Evolutionary conservation across 1,140 invertebrate genomes (phyloP).

Genomic region (Drusus annulatus): DNA sequence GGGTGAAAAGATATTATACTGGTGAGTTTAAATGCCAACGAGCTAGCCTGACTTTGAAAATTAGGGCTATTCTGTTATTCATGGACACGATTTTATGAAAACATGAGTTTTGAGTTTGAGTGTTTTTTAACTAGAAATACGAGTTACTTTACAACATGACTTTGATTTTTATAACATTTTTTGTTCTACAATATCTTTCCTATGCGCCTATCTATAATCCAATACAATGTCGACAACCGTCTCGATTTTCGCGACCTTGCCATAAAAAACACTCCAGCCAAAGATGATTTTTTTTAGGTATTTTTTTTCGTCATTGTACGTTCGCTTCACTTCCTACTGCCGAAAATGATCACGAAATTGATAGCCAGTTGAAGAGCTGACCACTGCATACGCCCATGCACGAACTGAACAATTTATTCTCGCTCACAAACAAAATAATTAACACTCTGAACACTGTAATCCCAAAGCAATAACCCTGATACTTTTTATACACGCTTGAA

Average conservation of each 20-base stretch:
- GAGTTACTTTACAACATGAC: no score
- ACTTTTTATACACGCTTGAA: background rate
- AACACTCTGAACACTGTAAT: slow-evolving; percentile 7
- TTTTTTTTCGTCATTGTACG: background rate
- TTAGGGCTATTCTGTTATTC: no score
- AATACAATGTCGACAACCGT: slow-evolving; percentile 7
- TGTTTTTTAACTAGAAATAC: no score
- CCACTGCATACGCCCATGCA: slow-evolving; percentile 37
- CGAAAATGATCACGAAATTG: slow-evolving; percentile 33
- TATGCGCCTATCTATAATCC: background rate
- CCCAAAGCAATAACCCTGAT: slow-evolving; percentile 1
- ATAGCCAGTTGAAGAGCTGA: background rate
- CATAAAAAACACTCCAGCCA: slow-evolving; percentile 20
- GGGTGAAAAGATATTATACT: no score
- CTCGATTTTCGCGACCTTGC: slow-evolving; percentile 33
- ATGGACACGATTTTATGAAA: no score
- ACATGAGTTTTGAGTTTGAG: no score
- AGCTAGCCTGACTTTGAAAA: no score
- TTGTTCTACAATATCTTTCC: background rate
- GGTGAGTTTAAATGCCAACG: no score
- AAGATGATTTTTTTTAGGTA: slow-evolving; percentile 14
- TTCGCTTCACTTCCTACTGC: slow-evolving; percentile 10
- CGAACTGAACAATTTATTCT: slow-evolving; percentile 16
- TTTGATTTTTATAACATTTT: no score
- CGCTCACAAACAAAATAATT: slow-evolving; percentile 19